Evolutionary conservation across 2,797 vertebrate species (phyloP).

Genomic region (Crenichthys baileyi): DNA sequence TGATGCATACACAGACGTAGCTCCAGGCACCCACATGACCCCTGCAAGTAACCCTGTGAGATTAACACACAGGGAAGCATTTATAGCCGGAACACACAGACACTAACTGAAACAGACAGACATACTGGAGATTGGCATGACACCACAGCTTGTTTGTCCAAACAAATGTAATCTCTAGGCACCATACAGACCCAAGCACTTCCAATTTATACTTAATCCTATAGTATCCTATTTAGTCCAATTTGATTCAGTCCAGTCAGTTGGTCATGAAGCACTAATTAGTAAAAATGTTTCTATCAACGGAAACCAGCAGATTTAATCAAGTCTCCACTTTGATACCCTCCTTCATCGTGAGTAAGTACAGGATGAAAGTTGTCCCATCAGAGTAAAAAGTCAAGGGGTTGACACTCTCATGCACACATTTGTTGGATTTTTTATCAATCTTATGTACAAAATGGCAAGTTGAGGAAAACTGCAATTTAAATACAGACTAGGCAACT

Average conservation of each 20-base stretch:
- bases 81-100: constrained; percentile 16
- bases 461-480: background rate
- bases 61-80: constrained; percentile 35
- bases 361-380: background rate
- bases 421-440: background rate
- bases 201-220: background rate
- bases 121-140: constrained; percentile 4
- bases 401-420: background rate
- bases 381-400: background rate
- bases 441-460: background rate
- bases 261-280: background rate
- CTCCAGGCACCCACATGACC: constrained; percentile 56
- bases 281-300: background rate
- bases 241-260: background rate
- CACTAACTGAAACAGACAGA: constrained; percentile 21
- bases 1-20: constrained; percentile 48
- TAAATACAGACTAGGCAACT: too few species aligned
- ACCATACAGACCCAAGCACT: background rate
- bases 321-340: background rate
- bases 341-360: background rate
- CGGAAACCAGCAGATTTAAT: background rate
- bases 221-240: background rate
- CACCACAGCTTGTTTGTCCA: background rate
- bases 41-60: constrained; percentile 51
- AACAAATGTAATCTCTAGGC: background rate